phyloP scores from a whole-genome alignment of 2,113 vertebrate genomes.

The Corydoras sp. region DNA sequence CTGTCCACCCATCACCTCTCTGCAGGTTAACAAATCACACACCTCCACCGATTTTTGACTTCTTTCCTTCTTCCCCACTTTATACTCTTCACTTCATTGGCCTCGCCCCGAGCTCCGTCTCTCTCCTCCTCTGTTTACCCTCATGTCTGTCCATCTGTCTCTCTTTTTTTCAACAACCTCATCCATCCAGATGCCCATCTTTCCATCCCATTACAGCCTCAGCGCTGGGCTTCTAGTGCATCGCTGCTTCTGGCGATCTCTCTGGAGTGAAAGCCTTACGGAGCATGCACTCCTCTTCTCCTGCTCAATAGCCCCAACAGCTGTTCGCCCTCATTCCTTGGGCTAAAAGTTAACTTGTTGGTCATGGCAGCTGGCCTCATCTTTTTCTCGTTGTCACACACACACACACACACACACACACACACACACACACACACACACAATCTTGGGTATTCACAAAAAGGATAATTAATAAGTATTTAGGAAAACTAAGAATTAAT shows the following conservation, averaged over 20 bases:
- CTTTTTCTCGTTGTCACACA: slow-evolving; percentile 36
- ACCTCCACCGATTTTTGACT: neutral
- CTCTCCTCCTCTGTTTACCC: no score
- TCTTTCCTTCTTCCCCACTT: neutral
- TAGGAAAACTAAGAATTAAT: no score
- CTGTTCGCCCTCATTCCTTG: slow-evolving; percentile 43
- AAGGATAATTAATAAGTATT: no score
- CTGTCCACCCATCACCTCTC: neutral
- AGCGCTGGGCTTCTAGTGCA: slow-evolving; percentile 12
- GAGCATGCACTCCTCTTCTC: slow-evolving; percentile 50
- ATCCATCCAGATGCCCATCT: slow-evolving; percentile 71
- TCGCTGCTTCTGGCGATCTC: slow-evolving; percentile 45
- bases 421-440: no score
- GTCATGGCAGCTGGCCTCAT: slow-evolving; percentile 51
- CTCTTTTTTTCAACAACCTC: slow-evolving; percentile 58
- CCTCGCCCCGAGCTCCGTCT: no score
- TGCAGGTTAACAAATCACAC: no score
- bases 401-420: no score
- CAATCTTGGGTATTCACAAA: no score
- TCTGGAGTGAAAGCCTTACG: slow-evolving; percentile 50
- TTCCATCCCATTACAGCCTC: slow-evolving; percentile 61
- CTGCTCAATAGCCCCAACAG: slow-evolving; percentile 43
- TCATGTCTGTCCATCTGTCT: slow-evolving; percentile 62
- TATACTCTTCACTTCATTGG: neutral
- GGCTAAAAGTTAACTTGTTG: slow-evolving; percentile 64